Evolutionary conservation across 2,888 invertebrate species (phyloP), one percentile per base, ranked within the genome.

Genomic region (Argyra leucocephala): DNA sequence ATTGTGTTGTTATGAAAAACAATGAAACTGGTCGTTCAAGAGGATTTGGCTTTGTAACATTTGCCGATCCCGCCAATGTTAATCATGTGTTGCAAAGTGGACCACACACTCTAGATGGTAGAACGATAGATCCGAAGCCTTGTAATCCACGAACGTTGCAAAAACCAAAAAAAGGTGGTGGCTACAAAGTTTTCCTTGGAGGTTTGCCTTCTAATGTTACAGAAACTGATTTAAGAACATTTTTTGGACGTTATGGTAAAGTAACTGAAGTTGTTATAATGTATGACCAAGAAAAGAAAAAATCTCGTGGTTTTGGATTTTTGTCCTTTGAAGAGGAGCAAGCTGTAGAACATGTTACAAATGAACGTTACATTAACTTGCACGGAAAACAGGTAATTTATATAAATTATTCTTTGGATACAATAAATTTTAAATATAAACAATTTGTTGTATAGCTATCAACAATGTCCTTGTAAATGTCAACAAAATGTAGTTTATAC

Each of bases 1-100:
- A 97, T 82, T 96, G 96, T 80, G 95, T 96, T 69, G 96, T 97
- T 70, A 97, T 97, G 96, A 96, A 95, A 82, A 96, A 96, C 82
- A 93, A 91, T 76, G 94, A 96, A 81, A 95, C 96, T 58, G 96
- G 96, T 12, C 86, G 96, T 74, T 96, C 96, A 65, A 85, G 96
- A 75, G 96, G 96, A 68, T 97, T 97, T 81, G 96, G 96, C 61
- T 97, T 97, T 81, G 95, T 97, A 66, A 96, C 96, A 67, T 97
- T 96, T 80, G 90, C 93, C 69, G 96, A 96, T 80, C 93, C 95
- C 22, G 86, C 87, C 65, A 90, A 95, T 79, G 96, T 96, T 64
- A 89, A 89, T 72, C 87, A 91, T 69, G 96, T 96, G 72, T 84
- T 96, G 74, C 90, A 93, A 79, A 93, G 90, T 79, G 93, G 93